Conservation (phyloP, 2,888 invertebrate species). For the Cerastis rubricosa region DNA sequence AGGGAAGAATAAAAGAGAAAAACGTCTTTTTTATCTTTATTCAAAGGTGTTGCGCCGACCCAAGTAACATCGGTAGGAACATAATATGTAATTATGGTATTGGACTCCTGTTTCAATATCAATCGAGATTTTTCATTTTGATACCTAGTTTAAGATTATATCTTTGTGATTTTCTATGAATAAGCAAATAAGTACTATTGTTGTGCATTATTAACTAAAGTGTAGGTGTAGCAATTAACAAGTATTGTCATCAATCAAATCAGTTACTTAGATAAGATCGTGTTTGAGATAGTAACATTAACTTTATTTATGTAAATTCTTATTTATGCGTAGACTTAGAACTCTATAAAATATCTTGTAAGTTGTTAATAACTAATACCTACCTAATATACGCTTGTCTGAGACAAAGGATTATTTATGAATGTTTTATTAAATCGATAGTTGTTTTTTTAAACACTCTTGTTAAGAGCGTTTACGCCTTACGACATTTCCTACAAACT, state of each 20-base stretch:
- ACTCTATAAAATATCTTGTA: constrained; percentile 22
- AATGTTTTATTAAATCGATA: background rate
- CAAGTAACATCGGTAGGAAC: background rate
- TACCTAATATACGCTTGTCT: background rate
- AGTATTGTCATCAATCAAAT: constrained; percentile 53
- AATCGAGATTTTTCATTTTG: background rate
- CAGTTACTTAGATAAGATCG: constrained; percentile 40
- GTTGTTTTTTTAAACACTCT: background rate
- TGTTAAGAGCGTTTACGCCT: too few relatives aligned
- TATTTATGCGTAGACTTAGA: constrained; percentile 37
- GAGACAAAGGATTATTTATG: background rate
- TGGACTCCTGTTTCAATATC: background rate
- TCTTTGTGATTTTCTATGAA: background rate
- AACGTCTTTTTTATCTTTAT: background rate
- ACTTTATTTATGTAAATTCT: constrained; percentile 47
- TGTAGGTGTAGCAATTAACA: constrained; percentile 37
- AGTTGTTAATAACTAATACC: background rate
- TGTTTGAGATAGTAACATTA: constrained; percentile 46
- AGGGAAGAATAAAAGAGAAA: background rate
- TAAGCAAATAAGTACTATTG: background rate
- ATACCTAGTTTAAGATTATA: background rate
- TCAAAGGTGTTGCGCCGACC: background rate
- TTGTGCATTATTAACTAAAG: constrained; percentile 17
- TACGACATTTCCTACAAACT: too few relatives aligned
- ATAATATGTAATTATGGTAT: background rate